Base-by-base conservation (phyloP, 1,140 invertebrate species). In the Temnothorax nylanderi region DNA sequence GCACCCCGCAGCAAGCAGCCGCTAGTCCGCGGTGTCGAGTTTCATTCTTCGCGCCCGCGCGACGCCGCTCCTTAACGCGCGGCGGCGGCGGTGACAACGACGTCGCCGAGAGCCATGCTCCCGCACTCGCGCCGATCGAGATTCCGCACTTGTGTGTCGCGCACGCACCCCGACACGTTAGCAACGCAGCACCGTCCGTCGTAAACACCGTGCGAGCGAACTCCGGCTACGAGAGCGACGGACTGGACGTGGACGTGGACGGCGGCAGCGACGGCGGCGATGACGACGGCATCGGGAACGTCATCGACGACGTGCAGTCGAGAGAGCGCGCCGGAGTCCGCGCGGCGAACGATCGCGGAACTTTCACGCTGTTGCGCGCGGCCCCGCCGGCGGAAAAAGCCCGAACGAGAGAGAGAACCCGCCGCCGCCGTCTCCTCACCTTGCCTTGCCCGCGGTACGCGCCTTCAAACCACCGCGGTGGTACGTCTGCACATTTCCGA, bases 311-410 rank as follows among this genome's bases (percentile, higher is more conserved):
- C 21, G 58, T n/a, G 21, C 58, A 32, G 51, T 60, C 51, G 56
- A 72, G 78, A 86, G 51, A 54, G 51, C 16, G 51, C 41, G 56
- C 58, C 64, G 64, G 62, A 84, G 58, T 21, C 37, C 58, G 75
- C 54, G 56, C 49, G 65, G 72, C 41, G 76, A 82, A 71, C 64
- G 74, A 56, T 69, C 67, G 47, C 34, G 72, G 65, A 90, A 89
- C 74, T 87, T 82, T 86, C 82, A 89, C 87, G 89, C 85, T 88
- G 91, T 90, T 85, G 87, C 90, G 87, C 90, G 90, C 89, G 80
- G 85, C 88, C 81, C 88, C 81, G 74, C 87, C 87, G 71, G 72
- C 76, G 88, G 80, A 89, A 88, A 90, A 90, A 81, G 54, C 78
- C 51, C 75, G 37, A 60, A 88, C 64, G 88, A 90, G 85, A 89